Evolutionary conservation across 2,888 invertebrate genomes (phyloP).

Genomic region (Xestoiulus laeticollis): DNA sequence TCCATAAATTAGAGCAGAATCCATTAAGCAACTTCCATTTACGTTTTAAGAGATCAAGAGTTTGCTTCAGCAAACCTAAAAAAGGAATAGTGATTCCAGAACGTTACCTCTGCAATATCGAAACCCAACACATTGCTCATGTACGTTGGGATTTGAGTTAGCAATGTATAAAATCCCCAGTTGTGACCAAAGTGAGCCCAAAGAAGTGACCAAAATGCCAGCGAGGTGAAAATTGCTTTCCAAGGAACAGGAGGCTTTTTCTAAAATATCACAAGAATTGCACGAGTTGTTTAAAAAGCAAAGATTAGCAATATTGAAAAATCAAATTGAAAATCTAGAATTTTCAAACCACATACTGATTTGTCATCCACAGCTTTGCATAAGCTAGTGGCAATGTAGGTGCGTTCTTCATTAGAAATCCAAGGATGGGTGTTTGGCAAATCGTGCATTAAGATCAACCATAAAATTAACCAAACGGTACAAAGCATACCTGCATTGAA

Average conservation of each 20-base stretch:
- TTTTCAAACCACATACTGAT: not conserved
- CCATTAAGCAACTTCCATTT: too few species aligned
- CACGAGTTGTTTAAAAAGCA: too few species aligned
- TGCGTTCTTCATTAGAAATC: slow-evolving; percentile 45
- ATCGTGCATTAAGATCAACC: slow-evolving; percentile 52
- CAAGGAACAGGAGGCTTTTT: slow-evolving; percentile 47
- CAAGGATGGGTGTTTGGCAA: slow-evolving; percentile 46
- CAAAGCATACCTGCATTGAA: slow-evolving; percentile 42
- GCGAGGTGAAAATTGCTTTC: slow-evolving; percentile 40
- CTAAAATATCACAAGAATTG: too few species aligned
- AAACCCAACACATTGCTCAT: slow-evolving; percentile 77
- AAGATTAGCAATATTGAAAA: not conserved
- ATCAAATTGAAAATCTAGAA: not conserved
- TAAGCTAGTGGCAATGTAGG: not conserved
- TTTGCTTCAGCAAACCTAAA: too few species aligned
- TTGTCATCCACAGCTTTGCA: not conserved
- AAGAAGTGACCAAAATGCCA: slow-evolving; percentile 51
- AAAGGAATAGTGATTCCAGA: not conserved
- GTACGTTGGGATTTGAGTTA: slow-evolving; percentile 83
- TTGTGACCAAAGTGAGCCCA: slow-evolving; percentile 71
- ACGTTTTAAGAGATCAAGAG: too few species aligned
- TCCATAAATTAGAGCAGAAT: too few species aligned
- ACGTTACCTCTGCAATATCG: slow-evolving; percentile 76
- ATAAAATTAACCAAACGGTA: slow-evolving; percentile 48
- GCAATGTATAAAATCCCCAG: slow-evolving; percentile 84